Base-by-base conservation (phyloP, 1,140 invertebrate species). In the Drosophila nannoptera region DNA sequence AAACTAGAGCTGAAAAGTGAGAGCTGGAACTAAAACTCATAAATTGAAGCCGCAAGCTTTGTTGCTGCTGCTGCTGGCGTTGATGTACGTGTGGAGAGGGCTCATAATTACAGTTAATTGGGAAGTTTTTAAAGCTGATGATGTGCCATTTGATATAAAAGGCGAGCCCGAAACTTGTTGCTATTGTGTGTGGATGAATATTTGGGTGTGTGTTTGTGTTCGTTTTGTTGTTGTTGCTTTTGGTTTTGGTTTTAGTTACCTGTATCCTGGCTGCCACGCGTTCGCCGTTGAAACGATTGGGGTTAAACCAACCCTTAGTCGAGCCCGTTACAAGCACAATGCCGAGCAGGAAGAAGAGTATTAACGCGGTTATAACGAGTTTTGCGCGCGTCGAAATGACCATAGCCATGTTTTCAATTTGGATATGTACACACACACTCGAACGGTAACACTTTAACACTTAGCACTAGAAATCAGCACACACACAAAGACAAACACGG, bases 301-400 rank as follows among this genome's bases (percentile, higher is more conserved):
- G 77, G 53, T 89, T 89, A 40, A 91, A 91, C 75, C 91, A 89
- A 61, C 90, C 89, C 67, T 92, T 80, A 0, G 91, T 91, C 4
- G 91, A 92, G 36, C 91, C 83, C 50, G 92, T 91, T 5, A 92
- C 91, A 11, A 92, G 87, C 49, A 90, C 89, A 59, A 91, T 89
- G 54, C 91, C 92, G 50, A 92, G 67, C 45, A 92, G 52, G 67
- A 92, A 90, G 52, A 92, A 87, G 9, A 91, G 55, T 29, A 92
- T 78, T 54, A 92, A 80, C 11, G 89, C 90, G 76, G 90, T 90
- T 76, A 91, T 90, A 73, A 91, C 91, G 66, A 92, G 84, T 90
- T 92, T 92, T 8, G 91, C 90, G 75, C 91, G 91, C 65, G 89
- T 90, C 12, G 92, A 92, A 73, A 92, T 90, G 69, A 92, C 91